phyloP scores from a whole-genome alignment of 2,113 vertebrate species.

The Phoenicopterus ruber region DNA sequence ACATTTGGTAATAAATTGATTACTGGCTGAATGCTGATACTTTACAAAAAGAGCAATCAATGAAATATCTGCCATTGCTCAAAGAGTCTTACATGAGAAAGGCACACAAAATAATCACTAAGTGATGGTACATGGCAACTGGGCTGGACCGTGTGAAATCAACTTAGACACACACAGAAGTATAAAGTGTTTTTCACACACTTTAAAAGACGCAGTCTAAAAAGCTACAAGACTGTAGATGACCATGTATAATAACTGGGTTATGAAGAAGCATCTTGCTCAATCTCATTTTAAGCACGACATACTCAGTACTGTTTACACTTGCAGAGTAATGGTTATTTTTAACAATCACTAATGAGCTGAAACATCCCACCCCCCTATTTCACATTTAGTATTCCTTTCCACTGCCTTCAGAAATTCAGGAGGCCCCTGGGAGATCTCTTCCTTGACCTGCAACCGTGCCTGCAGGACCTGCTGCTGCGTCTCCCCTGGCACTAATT shows the following conservation, averaged over 20 bases:
- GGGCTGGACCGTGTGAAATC: constrained; percentile 13
- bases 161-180: not conserved
- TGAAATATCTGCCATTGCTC: constrained; percentile 9
- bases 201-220: not conserved
- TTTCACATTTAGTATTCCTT: constrained; percentile 1
- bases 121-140: not conserved
- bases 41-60: constrained; percentile 53
- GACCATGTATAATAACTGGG: not conserved
- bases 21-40: constrained; percentile 37
- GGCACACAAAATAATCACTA: not conserved
- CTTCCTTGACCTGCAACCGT: not conserved
- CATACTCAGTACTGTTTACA: not conserved
- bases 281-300: not conserved
- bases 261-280: not conserved
- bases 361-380: not conserved
- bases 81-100: not conserved
- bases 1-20: constrained; percentile 50
- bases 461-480: not conserved
- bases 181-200: constrained; percentile 16
- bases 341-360: constrained; percentile 18
- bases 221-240: not conserved
- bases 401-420: not conserved
- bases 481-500: not conserved
- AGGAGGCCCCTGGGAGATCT: not conserved
- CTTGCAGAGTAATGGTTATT: not conserved